These are phyloP conservation scores for Antennarius maculatus DNA, from an alignment of 2,797 vertebrate genomes.

Conservation along the genomic window DNA sequence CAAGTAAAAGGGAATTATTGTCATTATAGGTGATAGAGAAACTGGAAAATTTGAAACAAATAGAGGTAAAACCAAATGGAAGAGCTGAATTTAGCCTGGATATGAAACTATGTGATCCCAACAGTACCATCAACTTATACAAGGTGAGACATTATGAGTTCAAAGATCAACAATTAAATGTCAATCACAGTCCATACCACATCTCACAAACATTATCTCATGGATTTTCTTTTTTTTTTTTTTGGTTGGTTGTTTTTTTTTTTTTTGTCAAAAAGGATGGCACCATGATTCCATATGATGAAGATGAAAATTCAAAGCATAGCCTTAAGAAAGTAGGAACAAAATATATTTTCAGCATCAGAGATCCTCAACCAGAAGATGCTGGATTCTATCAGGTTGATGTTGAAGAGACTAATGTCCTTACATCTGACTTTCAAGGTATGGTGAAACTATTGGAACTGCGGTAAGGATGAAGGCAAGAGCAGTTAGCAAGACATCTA, in stretches of 20 bases:
- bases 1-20: not conserved
- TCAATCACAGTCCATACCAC: not conserved
- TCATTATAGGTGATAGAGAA: constrained; percentile 79
- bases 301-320: constrained; percentile 78
- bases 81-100: constrained; percentile 86
- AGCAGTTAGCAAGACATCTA: not conserved
- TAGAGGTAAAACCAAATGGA: constrained; percentile 82
- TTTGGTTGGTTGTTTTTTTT: too few species aligned
- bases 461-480: not conserved
- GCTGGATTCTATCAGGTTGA: constrained; percentile 90
- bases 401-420: constrained; percentile 85
- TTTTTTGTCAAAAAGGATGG: constrained; percentile 68
- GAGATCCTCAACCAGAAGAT: constrained; percentile 84
- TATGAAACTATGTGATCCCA: constrained; percentile 82
- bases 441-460: constrained; percentile 29
- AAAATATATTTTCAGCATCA: constrained; percentile 84
- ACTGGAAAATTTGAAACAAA: constrained; percentile 83
- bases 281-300: constrained; percentile 56
- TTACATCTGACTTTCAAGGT: constrained; percentile 86
- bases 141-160: constrained; percentile 81
- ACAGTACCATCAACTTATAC: constrained; percentile 84
- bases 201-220: not conserved
- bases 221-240: constrained; percentile 2
- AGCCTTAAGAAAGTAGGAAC: constrained; percentile 79
- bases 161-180: constrained; percentile 3